These are phyloP conservation scores for Australoheros facetus DNA, from an alignment of 2,797 vertebrate species.

Conservation along the genomic window DNA sequence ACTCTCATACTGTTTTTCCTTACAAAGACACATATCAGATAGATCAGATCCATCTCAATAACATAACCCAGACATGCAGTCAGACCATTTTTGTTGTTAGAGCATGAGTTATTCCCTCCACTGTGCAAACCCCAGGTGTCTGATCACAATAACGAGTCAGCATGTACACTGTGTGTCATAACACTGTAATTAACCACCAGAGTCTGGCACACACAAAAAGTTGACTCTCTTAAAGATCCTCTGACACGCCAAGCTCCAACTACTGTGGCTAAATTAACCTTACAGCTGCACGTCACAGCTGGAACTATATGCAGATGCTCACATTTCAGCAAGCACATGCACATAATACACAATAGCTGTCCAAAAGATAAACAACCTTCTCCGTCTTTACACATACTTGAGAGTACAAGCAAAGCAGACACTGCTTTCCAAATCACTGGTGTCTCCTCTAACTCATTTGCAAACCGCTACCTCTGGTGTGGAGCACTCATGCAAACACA, in stretches of 20 bases:
- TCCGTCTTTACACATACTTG: conserved; percentile 6
- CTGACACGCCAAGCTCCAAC: conserved; percentile 63
- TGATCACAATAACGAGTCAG: conserved; percentile 53
- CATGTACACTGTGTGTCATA: conserved; percentile 40
- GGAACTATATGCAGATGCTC: conserved; percentile 31
- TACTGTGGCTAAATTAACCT: conserved; percentile 33
- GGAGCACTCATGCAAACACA: conserved; percentile 23
- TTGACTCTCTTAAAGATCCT: conserved; percentile 64
- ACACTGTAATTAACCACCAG: conserved; percentile 57
- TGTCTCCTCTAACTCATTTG: conserved; percentile 44
- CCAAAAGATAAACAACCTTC: conserved; percentile 27
- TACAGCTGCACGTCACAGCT: conserved; percentile 36
- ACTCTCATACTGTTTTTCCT: conserved; percentile 7
- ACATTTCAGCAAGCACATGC: conserved; percentile 20
- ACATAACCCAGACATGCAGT: conserved; percentile 42
- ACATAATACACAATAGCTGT: neutral
- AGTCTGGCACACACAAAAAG: conserved; percentile 47
- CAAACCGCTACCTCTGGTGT: neutral
- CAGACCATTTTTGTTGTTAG: conserved; percentile 15
- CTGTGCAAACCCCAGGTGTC: conserved; percentile 57
- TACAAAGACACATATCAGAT: conserved; percentile 20
- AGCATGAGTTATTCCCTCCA: conserved; percentile 68
- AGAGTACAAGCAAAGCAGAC: neutral
- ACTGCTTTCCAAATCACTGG: conserved; percentile 6
- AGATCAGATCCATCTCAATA: conserved; percentile 33